These are phyloP conservation scores for Drosophila sp. DNA, from an alignment of 1,140 invertebrate genomes.

Conservation along the genomic window DNA sequence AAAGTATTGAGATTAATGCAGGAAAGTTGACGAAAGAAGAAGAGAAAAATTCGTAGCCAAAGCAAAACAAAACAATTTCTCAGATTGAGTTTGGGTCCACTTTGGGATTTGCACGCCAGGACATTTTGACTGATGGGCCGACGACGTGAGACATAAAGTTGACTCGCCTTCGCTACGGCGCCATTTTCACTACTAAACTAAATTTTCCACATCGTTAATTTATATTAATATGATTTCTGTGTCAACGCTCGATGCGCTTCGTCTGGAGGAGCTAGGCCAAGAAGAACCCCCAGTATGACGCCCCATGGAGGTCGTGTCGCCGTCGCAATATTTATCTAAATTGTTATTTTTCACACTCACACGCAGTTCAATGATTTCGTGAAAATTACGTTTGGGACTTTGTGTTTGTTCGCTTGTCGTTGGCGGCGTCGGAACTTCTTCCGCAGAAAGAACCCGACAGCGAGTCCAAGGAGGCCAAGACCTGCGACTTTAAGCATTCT, in stretches of 20 bases:
- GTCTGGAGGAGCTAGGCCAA: slow-evolving; percentile 44
- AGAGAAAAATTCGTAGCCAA: slow-evolving; percentile 59
- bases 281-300: slow-evolving; percentile 20
- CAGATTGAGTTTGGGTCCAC: slow-evolving; percentile 37
- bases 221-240: slow-evolving; percentile 83
- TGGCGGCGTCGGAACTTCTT: slow-evolving; percentile 26
- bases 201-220: slow-evolving; percentile 83
- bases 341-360: slow-evolving; percentile 83
- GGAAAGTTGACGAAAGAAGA: slow-evolving; percentile 19
- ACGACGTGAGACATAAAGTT: slow-evolving; percentile 69
- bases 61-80: slow-evolving; percentile 67
- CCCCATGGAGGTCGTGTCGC: slow-evolving; percentile 72
- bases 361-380: slow-evolving; percentile 83
- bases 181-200: slow-evolving; percentile 83
- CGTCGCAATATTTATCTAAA: slow-evolving; percentile 83
- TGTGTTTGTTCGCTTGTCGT: slow-evolving; percentile 68
- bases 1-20: slow-evolving; percentile 35
- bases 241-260: slow-evolving; percentile 73
- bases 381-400: slow-evolving; percentile 83
- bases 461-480: slow-evolving; percentile 3
- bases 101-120: slow-evolving; percentile 69
- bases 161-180: slow-evolving; percentile 29
- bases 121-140: slow-evolving; percentile 75
- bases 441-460: slow-evolving; percentile 1
- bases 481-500: slow-evolving; percentile 62